These are phyloP conservation scores for Lagorchestes hirsutus DNA, from an alignment of 2,797 vertebrate genomes.

Conservation along the genomic window DNA sequence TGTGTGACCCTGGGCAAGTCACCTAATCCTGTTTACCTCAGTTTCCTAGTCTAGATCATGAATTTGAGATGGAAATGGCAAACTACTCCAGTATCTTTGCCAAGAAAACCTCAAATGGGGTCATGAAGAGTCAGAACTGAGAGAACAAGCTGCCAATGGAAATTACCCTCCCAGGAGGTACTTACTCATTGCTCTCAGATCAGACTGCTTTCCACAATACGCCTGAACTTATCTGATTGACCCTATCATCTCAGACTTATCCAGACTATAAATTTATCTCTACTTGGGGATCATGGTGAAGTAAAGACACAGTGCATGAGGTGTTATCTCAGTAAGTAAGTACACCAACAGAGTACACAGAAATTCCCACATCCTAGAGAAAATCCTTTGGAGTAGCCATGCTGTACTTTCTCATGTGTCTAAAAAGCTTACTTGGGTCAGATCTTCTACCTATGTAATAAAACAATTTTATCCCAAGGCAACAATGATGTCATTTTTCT, in stretches of 20 bases:
- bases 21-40: neutral
- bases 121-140: neutral
- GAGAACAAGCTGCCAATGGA: neutral
- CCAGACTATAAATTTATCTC: neutral
- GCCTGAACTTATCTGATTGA: neutral
- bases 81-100: neutral
- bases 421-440: neutral
- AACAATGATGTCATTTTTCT: neutral
- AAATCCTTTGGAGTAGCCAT: neutral
- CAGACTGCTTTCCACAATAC: neutral
- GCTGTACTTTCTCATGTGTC: neutral
- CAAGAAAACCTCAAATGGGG: neutral
- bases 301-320: neutral
- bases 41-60: neutral
- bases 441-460: neutral
- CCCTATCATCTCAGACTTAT: neutral
- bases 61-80: neutral
- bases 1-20: neutral
- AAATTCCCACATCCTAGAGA: neutral
- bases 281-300: neutral
- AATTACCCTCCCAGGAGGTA: neutral
- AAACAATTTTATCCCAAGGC: neutral
- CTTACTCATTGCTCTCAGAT: neutral
- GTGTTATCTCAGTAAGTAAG: neutral
- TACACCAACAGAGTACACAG: neutral